Evolutionary conservation across 1,140 invertebrate genomes (phyloP).

Genomic region (Ceratina japonica): DNA sequence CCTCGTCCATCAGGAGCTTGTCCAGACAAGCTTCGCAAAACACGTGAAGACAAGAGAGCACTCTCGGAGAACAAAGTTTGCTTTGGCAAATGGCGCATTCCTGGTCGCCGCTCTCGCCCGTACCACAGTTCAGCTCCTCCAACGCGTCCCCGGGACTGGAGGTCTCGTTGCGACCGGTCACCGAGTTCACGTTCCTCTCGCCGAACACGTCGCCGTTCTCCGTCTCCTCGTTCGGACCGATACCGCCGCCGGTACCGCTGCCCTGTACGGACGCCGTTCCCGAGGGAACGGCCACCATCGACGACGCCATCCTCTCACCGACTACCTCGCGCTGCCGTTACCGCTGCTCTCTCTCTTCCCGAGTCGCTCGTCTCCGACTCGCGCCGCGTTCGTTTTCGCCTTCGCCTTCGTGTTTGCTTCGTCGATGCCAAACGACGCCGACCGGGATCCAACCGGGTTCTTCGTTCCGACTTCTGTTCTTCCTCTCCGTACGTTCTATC

Average conservation of each 20-base stretch:
- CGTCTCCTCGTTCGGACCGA: constrained; percentile 50
- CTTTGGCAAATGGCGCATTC: constrained; percentile 81
- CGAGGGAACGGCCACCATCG: constrained; percentile 62
- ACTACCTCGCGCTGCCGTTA: not conserved
- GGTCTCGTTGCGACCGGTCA: constrained; percentile 40
- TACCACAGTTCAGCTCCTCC: constrained; percentile 65
- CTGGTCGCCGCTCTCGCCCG: constrained; percentile 64
- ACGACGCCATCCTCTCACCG: constrained; percentile 56
- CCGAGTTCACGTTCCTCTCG: constrained; percentile 26
- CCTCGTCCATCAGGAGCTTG: constrained; percentile 87
- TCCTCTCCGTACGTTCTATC: not conserved
- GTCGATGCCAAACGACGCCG: not conserved
- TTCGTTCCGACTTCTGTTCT: not conserved
- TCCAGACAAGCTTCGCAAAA: constrained; percentile 94
- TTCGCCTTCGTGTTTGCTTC: not conserved
- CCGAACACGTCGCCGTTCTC: constrained; percentile 58
- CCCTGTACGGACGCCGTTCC: constrained; percentile 54
- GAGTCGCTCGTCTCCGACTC: not conserved
- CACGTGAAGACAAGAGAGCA: constrained; percentile 94
- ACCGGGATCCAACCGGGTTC: not conserved
- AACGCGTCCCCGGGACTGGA: constrained; percentile 64
- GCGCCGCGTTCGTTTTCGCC: not conserved
- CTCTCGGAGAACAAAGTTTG: constrained; percentile 88
- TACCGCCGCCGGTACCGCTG: constrained; percentile 21
- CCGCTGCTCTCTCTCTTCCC: no score